A percentile compares a stretch with the other conserved stretches of the same genome.
These are phyloP conservation scores for Struthio camelus DNA, from an alignment of 2,113 vertebrate species.

Conservation along the genomic window DNA sequence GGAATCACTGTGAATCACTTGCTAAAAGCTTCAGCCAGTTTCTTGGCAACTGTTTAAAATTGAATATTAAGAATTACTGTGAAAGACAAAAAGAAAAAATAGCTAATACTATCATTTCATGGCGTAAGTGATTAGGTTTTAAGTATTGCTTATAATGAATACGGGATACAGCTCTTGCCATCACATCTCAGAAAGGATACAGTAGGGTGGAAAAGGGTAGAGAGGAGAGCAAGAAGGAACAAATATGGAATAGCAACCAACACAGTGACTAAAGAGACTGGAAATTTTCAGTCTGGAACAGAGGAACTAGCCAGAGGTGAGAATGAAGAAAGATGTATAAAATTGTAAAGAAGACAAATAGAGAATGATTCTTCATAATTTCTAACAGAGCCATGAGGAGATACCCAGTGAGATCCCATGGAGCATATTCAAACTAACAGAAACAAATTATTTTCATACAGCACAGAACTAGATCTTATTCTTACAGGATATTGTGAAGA, in stretches of 20 bases:
- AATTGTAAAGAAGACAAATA: not conserved
- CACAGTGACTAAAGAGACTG: not conserved
- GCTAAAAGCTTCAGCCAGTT: not conserved
- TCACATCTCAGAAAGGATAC: not conserved
- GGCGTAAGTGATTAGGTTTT: not conserved
- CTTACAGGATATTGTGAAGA: not conserved
- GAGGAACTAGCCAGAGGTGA: not conserved
- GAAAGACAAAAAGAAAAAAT: not conserved
- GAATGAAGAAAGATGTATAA: not conserved
- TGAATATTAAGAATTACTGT: not conserved
- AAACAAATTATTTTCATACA: not conserved
- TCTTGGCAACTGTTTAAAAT: not conserved
- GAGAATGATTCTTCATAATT: not conserved
- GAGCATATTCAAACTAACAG: not conserved
- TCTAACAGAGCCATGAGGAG: not conserved
- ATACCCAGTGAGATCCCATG: not conserved
- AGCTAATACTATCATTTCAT: not conserved
- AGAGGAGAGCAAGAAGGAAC: not conserved
- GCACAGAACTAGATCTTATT: not conserved
- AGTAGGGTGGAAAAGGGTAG: not conserved
- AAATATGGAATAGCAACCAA: not conserved
- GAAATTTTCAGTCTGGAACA: not conserved
- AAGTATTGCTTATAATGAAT: not conserved
- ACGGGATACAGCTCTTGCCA: not conserved
- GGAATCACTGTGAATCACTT: not conserved